Conservation (phyloP, 2,888 invertebrate species). For the Protonemura montana region DNA sequence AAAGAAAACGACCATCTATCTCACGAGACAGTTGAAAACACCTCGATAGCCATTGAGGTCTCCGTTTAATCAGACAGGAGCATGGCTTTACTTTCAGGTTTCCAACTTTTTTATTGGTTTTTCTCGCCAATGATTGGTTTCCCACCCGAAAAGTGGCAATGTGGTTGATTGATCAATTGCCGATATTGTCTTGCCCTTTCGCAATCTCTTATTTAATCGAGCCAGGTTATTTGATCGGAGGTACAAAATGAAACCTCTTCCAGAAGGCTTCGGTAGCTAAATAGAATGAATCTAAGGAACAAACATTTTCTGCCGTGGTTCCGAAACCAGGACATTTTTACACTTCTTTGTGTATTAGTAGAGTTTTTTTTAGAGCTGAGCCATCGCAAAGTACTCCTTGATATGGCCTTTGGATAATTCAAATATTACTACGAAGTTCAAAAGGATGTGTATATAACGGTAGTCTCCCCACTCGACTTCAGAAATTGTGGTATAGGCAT, state of each 20-base stretch:
- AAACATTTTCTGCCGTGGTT: too few relatives aligned
- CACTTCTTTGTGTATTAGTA: too few relatives aligned
- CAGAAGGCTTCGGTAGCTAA: not conserved
- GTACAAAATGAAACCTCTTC: not conserved
- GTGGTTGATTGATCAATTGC: not conserved
- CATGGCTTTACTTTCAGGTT: not conserved
- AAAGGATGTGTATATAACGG: too few relatives aligned
- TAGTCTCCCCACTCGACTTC: too few relatives aligned
- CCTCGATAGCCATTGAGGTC: not conserved
- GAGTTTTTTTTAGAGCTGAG: too few relatives aligned
- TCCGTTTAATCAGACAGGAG: not conserved
- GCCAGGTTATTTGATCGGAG: not conserved
- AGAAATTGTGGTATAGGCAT: too few relatives aligned
- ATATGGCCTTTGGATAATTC: too few relatives aligned
- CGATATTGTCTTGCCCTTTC: not conserved
- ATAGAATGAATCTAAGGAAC: too few relatives aligned
- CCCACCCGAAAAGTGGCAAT: not conserved
- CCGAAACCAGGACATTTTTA: too few relatives aligned
- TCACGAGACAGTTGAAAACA: not conserved
- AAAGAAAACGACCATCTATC: too few relatives aligned
- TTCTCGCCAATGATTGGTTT: not conserved
- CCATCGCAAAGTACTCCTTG: too few relatives aligned
- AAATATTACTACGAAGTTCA: too few relatives aligned
- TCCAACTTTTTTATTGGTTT: not conserved
- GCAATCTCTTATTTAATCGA: not conserved